phyloP scores from a whole-genome alignment of 2,797 vertebrate genomes.

The Parauchenoglanis ngamensis region DNA sequence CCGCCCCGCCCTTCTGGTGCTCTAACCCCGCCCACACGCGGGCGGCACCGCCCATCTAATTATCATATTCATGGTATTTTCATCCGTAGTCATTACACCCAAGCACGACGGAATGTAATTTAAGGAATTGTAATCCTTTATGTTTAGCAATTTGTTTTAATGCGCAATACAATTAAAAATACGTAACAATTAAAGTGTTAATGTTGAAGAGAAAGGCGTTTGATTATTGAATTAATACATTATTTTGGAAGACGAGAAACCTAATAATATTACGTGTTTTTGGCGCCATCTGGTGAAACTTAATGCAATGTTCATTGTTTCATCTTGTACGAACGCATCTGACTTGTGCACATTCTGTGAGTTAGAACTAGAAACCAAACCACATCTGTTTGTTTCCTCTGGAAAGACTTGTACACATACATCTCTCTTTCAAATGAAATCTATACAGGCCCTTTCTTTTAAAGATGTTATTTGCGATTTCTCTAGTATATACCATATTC shows the following conservation, averaged over 20 bases:
- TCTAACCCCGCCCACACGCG: constrained; percentile 62
- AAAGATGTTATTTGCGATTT: too few species aligned
- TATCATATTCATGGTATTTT: background rate
- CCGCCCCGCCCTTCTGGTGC: constrained; percentile 63
- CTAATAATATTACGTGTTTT: background rate
- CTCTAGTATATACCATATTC: too few species aligned
- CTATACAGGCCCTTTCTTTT: background rate
- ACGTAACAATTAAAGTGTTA: background rate
- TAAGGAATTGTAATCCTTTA: background rate
- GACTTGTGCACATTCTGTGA: background rate
- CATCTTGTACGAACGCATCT: background rate
- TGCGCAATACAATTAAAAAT: too few species aligned
- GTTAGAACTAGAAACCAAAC: background rate
- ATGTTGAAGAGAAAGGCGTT: background rate
- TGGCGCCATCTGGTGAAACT: constrained; percentile 47
- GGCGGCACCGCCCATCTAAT: background rate
- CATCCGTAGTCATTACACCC: background rate
- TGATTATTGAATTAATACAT: background rate
- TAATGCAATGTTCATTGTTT: background rate
- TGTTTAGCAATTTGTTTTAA: background rate
- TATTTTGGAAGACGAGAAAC: background rate
- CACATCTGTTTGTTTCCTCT: background rate
- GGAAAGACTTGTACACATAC: background rate
- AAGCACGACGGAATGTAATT: background rate
- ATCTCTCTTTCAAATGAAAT: background rate